Base-by-base conservation (phyloP, 37 sponge, comb jelly and placozoan genomes). In the Haliclona indistincta region DNA sequence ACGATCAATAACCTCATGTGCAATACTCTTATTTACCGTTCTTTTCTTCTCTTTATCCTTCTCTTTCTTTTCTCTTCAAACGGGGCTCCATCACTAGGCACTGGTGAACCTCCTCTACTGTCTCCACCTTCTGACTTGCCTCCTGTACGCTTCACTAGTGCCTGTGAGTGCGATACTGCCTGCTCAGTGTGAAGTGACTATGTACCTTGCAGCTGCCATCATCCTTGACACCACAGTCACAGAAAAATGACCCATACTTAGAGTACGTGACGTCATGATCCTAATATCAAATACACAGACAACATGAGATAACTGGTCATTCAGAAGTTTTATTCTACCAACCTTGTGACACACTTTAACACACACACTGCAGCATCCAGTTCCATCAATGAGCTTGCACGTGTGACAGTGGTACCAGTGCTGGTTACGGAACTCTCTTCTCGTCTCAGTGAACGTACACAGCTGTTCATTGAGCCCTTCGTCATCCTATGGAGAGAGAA, bases 331-430 rank as follows among this genome's bases (percentile, higher is more conserved):
- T 6, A 42, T 5, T 20, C 35, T 36, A 66, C 54, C 33, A 20
- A 84, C 94, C 81, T 83, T 96, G 77, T 96, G 97, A 43, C 97
- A 96, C 53, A 96, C 97, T 52, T 86, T 93, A 66, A 90, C 97
- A 83, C 97, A 96, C 43, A 83, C 67, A 37, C 84, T 58, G 61
- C 97, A 96, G 32, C 78, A 76, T 17, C 94, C 97, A 22, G 76
- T 73, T 42, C 80, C 75, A 8, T 93, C 88, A 29, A 77, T 87
- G 38, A 93, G 67, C 22, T 75, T 76, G 65, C 97, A 96, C 3
- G 94, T 96, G 85, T 93, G 83, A 39, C 97, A 96, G 78, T 93
- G 81, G 62, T 96, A 96, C 95, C 95, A 94, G 70, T 94, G 91
- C 70, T 94, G 95, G 56, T 85, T 73, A 22, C 43, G 63, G 70